Base-by-base conservation (phyloP, 2,888 invertebrate genomes). In the Lycocerus yunnanus region DNA sequence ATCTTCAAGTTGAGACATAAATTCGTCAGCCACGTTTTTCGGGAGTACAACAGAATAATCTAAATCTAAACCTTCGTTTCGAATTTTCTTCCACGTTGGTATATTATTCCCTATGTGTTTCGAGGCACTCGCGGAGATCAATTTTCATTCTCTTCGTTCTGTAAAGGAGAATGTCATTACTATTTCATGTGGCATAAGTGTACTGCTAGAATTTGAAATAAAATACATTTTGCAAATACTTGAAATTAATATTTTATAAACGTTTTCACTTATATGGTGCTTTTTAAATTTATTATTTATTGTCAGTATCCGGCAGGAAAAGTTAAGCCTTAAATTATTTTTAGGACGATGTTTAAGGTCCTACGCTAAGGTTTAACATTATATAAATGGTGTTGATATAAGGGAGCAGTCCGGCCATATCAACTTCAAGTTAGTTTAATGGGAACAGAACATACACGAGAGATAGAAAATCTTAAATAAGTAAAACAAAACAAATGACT, bases 41-140 rank as follows among this genome's bases (percentile, higher is more conserved):
- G 87, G 85, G 75, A 91, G 88, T 2, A 90, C 82, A 59, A 88
- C 82, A 13, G 88, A 85, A 82, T 92, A 92, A 80, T 90, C 90
- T 75, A 92, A 83, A 84, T 91, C 87, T 71, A 93, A 87, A 59
- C 89, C 89, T 79, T 91, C 90, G 16, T 86, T 85, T 78, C 85
- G 84, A 65, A 89, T 89, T 78, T 86, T 85, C 65, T 80, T 82
- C 86, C 85, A 86, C 21, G 78, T 70, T 21, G 84, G 58, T 69
- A 77, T 78, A 65, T 75, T 77, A 71, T 74, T 75, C n/a, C 71
- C 71, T 6, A 82, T 59, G 58, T 80, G 77, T 58, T 79, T 78
- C 20, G 83, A 72, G 8, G 75, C 74, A 69, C 69, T 70, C 24
- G 73, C 73, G 63, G n/a, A 83, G 74, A 78, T 83, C 83, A 72